phyloP scores from a whole-genome alignment of 2,113 vertebrate species.

The Pycnonotus jocosus region DNA sequence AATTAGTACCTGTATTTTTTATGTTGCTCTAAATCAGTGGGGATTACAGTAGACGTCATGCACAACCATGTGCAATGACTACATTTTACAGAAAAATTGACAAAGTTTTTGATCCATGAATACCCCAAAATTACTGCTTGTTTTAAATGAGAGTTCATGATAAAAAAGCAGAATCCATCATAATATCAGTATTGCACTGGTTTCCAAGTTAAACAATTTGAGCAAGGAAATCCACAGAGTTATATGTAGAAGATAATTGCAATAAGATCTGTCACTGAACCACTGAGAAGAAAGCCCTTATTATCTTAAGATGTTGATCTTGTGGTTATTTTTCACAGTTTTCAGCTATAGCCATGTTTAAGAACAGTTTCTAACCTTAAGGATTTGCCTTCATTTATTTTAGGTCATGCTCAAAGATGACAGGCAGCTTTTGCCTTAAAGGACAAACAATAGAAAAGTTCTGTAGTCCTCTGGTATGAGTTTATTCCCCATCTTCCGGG shows the following conservation, averaged over 20 bases:
- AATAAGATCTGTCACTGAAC: background rate
- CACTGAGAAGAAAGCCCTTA: background rate
- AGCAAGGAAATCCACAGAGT: background rate
- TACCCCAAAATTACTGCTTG: background rate
- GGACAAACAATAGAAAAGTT: background rate
- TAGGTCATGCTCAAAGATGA: background rate
- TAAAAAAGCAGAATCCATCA: background rate
- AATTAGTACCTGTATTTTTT: background rate
- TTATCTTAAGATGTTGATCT: background rate
- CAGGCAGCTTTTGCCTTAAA: background rate
- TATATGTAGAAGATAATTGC: background rate
- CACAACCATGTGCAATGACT: background rate
- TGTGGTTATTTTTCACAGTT: background rate
- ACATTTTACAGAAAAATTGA: background rate
- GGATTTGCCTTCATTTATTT: background rate
- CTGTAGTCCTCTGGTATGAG: background rate
- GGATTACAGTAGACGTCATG: background rate
- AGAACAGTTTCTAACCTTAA: background rate
- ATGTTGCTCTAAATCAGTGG: background rate
- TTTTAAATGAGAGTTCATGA: background rate
- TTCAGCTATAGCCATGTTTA: background rate
- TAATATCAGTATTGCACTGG: background rate
- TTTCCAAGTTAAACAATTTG: background rate
- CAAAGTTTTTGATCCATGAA: background rate
- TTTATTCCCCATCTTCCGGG: background rate